Evolutionary conservation across 2,888 invertebrate genomes (phyloP).

Genomic region (Caenorhabditis japonica): DNA sequence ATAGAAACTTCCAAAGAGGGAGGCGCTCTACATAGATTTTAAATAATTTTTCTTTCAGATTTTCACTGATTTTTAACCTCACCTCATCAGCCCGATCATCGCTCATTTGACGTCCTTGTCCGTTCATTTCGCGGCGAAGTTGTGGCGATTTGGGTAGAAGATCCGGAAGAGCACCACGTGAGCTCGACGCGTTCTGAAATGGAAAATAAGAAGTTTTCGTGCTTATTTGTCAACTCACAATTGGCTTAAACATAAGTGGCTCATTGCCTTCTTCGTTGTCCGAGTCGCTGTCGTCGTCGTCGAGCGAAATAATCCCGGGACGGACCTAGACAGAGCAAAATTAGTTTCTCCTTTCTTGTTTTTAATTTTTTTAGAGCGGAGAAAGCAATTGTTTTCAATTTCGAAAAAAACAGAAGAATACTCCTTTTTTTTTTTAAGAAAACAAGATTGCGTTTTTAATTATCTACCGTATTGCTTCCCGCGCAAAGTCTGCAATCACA

Average conservation of each 20-base stretch:
- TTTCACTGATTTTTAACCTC: not conserved
- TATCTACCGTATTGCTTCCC: not conserved
- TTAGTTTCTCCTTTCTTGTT: slow-evolving; percentile 12
- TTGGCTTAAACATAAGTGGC: slow-evolving; percentile 56
- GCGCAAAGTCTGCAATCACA: too few relatives aligned
- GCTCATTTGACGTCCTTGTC: slow-evolving; percentile 40
- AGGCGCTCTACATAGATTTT: slow-evolving; percentile 67
- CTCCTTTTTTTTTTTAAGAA: too few relatives aligned
- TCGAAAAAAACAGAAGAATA: not conserved
- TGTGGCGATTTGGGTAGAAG: slow-evolving; percentile 63
- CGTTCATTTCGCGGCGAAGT: slow-evolving; percentile 50
- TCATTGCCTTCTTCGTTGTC: slow-evolving; percentile 53
- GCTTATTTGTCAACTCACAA: slow-evolving; percentile 31
- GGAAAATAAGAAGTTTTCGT: not conserved
- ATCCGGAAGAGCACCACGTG: slow-evolving; percentile 65
- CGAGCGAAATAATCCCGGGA: slow-evolving; percentile 44
- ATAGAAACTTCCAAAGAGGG: slow-evolving; percentile 76
- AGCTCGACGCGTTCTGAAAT: slow-evolving; percentile 50
- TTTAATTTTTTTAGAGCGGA: too few relatives aligned
- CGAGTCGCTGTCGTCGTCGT: slow-evolving; percentile 54
- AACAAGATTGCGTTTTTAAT: not conserved
- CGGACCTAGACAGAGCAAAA: slow-evolving; percentile 31
- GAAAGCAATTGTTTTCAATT: not conserved
- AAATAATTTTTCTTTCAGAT: not conserved
- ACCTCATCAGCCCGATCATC: slow-evolving; percentile 63